A percentile compares a stretch with the other conserved stretches of the same genome.
These are phyloP conservation scores for Drosophila sucinea DNA, from an alignment of 1,140 invertebrate genomes.

Conservation along the genomic window DNA sequence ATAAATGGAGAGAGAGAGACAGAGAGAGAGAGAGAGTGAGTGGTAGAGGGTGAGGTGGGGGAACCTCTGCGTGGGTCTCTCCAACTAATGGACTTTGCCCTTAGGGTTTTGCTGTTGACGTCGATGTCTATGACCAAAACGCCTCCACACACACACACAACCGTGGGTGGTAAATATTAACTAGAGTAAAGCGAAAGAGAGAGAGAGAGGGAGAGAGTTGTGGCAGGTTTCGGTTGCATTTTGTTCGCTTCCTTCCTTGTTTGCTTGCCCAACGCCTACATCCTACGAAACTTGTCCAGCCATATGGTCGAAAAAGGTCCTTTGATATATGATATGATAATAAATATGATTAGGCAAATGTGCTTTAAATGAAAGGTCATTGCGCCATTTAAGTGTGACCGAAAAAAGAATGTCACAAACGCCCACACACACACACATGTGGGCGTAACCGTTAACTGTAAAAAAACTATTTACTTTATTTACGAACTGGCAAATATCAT, in stretches of 20 bases:
- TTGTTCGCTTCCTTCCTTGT: not conserved
- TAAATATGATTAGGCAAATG: conserved; percentile 3
- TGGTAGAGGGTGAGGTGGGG: no score
- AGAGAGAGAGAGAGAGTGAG: not conserved
- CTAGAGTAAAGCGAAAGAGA: not conserved
- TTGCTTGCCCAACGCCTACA: no score
- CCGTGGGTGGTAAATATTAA: no score
- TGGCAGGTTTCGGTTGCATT: conserved; percentile 7
- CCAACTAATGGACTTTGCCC: conserved; percentile 46
- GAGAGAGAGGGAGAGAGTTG: not conserved
- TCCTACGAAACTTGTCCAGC: not conserved
- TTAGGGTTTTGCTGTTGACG: conserved; percentile 8
- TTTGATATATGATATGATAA: conserved; percentile 3
- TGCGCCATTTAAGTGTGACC: not conserved
- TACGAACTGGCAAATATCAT: no score
- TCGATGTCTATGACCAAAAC: conserved; percentile 2
- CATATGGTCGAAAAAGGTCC: not conserved
- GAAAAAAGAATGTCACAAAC: no score
- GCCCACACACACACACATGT: no score
- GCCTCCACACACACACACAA: not conserved
- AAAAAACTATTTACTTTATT: no score
- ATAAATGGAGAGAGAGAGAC: not conserved
- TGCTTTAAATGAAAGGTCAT: not conserved
- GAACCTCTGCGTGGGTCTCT: conserved; percentile 39
- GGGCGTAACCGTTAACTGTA: not conserved